Conservation (phyloP, 92 coral and sea anemone genomes). For the Epizoanthus rinbou region DNA sequence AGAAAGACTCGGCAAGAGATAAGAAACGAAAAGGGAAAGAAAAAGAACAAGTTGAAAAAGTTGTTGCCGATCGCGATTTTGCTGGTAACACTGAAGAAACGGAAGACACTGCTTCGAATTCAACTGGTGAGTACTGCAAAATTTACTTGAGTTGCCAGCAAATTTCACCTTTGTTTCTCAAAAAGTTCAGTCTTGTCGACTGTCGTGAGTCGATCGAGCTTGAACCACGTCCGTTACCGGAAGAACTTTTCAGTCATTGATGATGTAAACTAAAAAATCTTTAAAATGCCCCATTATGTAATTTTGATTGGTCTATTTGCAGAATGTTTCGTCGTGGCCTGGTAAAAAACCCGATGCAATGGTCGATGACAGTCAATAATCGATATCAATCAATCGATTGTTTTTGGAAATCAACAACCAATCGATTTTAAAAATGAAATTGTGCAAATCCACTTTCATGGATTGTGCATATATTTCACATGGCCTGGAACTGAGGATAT, state of each 20-base stretch:
- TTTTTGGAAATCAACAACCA: too few relatives aligned
- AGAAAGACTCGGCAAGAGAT: constrained; percentile 5
- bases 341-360: neutral
- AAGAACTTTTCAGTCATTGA: too few relatives aligned
- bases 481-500: too few relatives aligned
- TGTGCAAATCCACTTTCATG: too few relatives aligned
- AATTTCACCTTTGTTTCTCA: too few relatives aligned
- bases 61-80: constrained; percentile 39
- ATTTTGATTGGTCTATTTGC: neutral
- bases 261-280: too few relatives aligned
- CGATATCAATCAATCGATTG: too few relatives aligned
- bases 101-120: constrained; percentile 31
- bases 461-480: too few relatives aligned
- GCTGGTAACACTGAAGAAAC: constrained; percentile 17
- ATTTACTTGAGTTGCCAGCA: neutral
- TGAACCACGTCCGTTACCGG: neutral
- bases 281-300: too few relatives aligned
- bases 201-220: constrained; percentile 30
- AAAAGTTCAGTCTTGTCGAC: constrained; percentile 5
- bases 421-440: too few relatives aligned
- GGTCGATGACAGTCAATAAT: too few relatives aligned
- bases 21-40: constrained; percentile 34
- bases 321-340: neutral
- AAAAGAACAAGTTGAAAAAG: constrained; percentile 30
- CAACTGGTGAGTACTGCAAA: constrained; percentile 54